Conservation (phyloP, 2,888 invertebrate genomes). For the Mythimna albipuncta region DNA sequence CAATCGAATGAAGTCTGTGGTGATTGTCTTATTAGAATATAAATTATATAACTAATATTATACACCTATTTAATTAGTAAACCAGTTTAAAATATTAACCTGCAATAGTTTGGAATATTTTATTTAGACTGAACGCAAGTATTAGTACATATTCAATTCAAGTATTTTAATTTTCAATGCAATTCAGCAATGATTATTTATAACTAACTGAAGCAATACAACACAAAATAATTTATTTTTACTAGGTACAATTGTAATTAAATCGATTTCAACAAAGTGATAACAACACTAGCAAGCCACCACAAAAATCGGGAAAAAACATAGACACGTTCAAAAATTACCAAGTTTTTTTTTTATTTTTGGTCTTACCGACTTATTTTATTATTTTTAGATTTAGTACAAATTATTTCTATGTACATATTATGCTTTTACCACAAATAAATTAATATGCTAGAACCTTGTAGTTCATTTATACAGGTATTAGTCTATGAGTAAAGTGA, state of each 20-base stretch:
- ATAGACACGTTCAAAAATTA: constrained; percentile 55
- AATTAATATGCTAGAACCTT: too few relatives aligned
- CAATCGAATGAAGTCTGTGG: constrained; percentile 25
- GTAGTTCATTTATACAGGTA: too few relatives aligned
- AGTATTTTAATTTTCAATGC: not conserved
- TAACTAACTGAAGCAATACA: not conserved
- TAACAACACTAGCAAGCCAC: constrained; percentile 42
- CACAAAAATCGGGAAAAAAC: constrained; percentile 45
- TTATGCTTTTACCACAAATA: too few relatives aligned
- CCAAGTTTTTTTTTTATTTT: not conserved
- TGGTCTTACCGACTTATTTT: too few relatives aligned
- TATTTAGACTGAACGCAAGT: not conserved
- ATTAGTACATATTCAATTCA: not conserved
- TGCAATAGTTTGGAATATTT: not conserved
- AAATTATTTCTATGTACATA: too few relatives aligned
- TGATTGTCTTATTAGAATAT: not conserved
- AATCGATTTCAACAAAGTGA: constrained; percentile 7
- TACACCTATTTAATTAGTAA: not conserved
- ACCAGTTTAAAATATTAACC: not conserved
- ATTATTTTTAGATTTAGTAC: too few relatives aligned
- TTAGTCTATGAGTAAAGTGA: too few relatives aligned
- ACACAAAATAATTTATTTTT: not conserved
- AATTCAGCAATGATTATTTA: not conserved
- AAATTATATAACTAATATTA: not conserved
- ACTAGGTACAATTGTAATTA: not conserved